phyloP scores from a whole-genome alignment of 2,113 vertebrate genomes.

The Baryphthengus martii region DNA sequence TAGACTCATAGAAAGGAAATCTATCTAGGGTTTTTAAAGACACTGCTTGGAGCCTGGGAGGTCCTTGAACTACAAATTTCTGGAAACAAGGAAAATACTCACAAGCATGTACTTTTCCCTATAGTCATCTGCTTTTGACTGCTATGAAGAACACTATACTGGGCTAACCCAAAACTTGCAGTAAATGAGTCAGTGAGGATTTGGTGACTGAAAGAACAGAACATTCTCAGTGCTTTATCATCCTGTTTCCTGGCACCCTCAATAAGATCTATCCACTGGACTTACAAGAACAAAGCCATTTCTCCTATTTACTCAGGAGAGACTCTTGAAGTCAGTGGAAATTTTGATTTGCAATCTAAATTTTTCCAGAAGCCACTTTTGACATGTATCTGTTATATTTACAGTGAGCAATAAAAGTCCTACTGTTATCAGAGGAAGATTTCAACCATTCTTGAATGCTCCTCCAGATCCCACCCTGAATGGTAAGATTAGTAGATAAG shows the following conservation, averaged over 20 bases:
- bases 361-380: background rate
- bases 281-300: background rate
- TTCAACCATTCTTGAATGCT: background rate
- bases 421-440: background rate
- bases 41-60: background rate
- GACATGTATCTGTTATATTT: background rate
- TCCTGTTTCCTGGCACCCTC: background rate
- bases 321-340: background rate
- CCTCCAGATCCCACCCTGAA: background rate
- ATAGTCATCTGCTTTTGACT: background rate
- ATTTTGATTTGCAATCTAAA: background rate
- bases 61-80: background rate
- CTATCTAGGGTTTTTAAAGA: background rate
- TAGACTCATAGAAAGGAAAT: background rate
- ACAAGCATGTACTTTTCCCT: background rate
- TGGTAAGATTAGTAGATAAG: background rate
- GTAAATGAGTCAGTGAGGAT: background rate
- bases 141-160: background rate
- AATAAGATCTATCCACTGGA: background rate
- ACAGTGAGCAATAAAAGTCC: background rate
- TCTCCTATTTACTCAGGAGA: background rate
- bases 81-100: background rate
- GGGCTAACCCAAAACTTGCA: background rate
- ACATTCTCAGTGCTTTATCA: background rate
- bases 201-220: background rate